Base-by-base conservation (phyloP, 2,797 vertebrate genomes). In the Poeciliopsis gracilis region DNA sequence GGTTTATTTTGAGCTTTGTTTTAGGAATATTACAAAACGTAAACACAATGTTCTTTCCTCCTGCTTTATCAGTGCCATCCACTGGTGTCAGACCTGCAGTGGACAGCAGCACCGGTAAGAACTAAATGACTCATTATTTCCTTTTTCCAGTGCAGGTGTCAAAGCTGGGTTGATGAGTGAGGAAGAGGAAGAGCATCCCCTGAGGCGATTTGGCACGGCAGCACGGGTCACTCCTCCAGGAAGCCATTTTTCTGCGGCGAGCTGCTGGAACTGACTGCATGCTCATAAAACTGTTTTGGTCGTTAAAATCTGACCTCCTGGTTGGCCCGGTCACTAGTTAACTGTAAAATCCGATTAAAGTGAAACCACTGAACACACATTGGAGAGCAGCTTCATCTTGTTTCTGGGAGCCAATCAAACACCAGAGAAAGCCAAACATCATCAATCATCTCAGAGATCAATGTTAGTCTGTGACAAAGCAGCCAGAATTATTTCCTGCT, bases 131-230 rank as follows among this genome's bases (percentile, higher is more conserved):
- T 78, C 78, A 93, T 79, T 86, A 89, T 80, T 87, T 88, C 83
- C 80, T 86, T 92, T 93, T 90, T 87, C 86, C 85, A 76, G 87
- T 0, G 66, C 88, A 93, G 92, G 93, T 95, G 94, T 95, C 90
- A 88, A 86, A 88, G 89, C 86, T 16, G 89, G 81, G 88, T 87
- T 90, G 93, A 93, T 86, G 89, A 91, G 88, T 86, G 78, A 88
- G 84, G 72, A 77, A 70, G 77, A 82, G 83, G 89, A 81, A 90
- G 82, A 67, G 80, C 10, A 76, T 84, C 85, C 87, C 85, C 84
- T 1, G 36, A 75, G 82, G 88, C 33, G 78, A 80, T 88, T 84
- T 84, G 85, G 89, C 86, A 72, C 72, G 1, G 8, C 0, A 8
- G 59, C 84, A 69, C 74, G 36, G 73, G 80, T 77, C 83, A 71